Base-by-base conservation (phyloP, 2,888 invertebrate genomes). In the Drosophila flavopinicola region DNA sequence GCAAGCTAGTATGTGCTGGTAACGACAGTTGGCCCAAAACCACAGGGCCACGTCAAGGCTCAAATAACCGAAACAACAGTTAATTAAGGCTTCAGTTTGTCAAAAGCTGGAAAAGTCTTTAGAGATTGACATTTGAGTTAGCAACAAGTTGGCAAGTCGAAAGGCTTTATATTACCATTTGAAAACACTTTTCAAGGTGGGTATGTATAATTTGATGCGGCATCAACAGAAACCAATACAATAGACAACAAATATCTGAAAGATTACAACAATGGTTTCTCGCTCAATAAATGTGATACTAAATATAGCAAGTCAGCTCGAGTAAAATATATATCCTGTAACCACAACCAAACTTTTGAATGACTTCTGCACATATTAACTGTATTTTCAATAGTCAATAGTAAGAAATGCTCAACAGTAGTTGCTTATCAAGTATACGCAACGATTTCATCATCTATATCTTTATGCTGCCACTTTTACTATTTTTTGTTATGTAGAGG, bases 81-180 rank as follows among this genome's bases (percentile, higher is more conserved):
- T 75, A 73, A 78, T 78, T 72, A 82, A 66, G 65, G 24, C 47
- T 61, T 33, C 10, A 63, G 29, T 42, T 65, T 11, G 41, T 30
- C 10, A n/a, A 37, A 41, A 41, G 47, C 45, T 52, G 25, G 2
- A 47, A 35, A 27, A 42, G 37, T 15, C 44, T 41, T 35, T 7
- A 32, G 27, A 35, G n/a, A 33, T 10, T 7, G 23, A 37, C 15
- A 24, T 38, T 25, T 44, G 10, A 23, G 29, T 53, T 25, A 11
- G 2, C 47, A 52, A 15, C 6, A 7, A 30, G 15, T 6, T 44
- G 20, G n/a, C 5, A 15, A n/a, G 7, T 9, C n/a, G 33, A 37
- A 17, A 41, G 35, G 29, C 32, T 48, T 52, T 42, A 17, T 30
- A n/a, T 6, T 30, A 47, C 23, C 32, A 9, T 35, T 24, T 35